These are phyloP conservation scores for Chymomyza costata DNA, from an alignment of 1,140 invertebrate genomes.

Conservation along the genomic window DNA sequence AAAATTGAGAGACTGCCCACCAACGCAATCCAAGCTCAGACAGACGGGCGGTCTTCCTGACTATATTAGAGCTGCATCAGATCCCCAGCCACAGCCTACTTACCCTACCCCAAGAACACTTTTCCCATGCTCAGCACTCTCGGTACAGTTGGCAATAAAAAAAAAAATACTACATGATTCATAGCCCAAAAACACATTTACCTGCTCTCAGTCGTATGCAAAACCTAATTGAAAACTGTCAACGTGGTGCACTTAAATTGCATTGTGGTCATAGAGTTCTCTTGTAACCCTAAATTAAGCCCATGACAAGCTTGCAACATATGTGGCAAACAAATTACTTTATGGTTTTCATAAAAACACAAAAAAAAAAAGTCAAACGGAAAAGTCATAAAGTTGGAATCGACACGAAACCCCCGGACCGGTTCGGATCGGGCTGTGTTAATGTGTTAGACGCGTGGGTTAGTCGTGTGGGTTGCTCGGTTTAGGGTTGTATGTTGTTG, in stretches of 20 bases:
- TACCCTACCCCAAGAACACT: too few relatives aligned
- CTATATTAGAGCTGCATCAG: too few relatives aligned
- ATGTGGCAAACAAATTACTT: slow-evolving; percentile 15
- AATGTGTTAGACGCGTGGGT: slow-evolving; percentile 63
- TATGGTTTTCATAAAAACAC: too few relatives aligned
- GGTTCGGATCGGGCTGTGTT: slow-evolving; percentile 29
- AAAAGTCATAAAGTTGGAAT: slow-evolving; percentile 59
- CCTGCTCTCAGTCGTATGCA: too few relatives aligned
- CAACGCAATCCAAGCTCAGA: too few relatives aligned
- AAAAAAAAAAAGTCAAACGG: not conserved
- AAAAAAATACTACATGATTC: too few relatives aligned
- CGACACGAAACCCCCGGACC: slow-evolving; percentile 35
- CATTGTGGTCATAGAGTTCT: slow-evolving; percentile 40
- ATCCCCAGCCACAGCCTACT: too few relatives aligned
- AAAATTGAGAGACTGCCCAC: too few relatives aligned
- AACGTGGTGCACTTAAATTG: slow-evolving; percentile 51
- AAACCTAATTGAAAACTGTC: slow-evolving; percentile 63
- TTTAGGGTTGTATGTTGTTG: slow-evolving; percentile 29
- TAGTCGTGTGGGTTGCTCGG: slow-evolving; percentile 2
- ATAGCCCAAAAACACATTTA: too few relatives aligned
- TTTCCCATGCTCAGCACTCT: too few relatives aligned
- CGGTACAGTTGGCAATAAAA: too few relatives aligned
- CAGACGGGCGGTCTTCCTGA: too few relatives aligned
- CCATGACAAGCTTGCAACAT: slow-evolving; percentile 11
- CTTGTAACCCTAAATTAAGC: slow-evolving; percentile 47